Conservation (phyloP, 2,113 vertebrate genomes). For the Myiagra hebetior region DNA sequence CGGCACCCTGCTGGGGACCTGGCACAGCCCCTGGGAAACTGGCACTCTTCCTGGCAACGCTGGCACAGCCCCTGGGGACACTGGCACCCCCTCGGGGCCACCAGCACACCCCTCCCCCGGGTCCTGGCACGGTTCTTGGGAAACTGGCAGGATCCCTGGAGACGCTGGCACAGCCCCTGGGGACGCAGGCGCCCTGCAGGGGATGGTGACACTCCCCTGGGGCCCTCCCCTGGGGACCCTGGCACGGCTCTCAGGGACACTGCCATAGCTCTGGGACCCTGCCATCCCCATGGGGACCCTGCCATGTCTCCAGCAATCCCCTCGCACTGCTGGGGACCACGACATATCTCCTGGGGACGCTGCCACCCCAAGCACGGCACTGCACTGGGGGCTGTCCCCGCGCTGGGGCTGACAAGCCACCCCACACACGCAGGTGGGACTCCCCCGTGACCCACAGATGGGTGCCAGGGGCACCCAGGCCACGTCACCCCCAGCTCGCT, state of each 20-base stretch:
- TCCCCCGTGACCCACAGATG: accelerated
- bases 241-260: neutral
- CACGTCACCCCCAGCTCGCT: accelerated
- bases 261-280: neutral
- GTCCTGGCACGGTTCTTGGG: neutral
- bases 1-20: neutral
- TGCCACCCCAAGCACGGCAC: neutral
- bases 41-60: neutral
- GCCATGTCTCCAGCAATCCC: neutral
- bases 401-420: neutral
- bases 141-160: neutral
- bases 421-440: accelerated
- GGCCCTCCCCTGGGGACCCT: neutral
- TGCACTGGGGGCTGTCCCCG: neutral
- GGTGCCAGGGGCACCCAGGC: neutral
- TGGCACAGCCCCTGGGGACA: neutral
- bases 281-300: accelerated
- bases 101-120: neutral
- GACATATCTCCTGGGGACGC: accelerated
- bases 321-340: neutral
- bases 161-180: neutral
- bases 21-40: neutral
- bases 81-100: neutral
- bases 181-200: neutral
- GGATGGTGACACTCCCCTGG: neutral